phyloP scores from a whole-genome alignment of 2,797 vertebrate species.

The Xerus rutilus region DNA sequence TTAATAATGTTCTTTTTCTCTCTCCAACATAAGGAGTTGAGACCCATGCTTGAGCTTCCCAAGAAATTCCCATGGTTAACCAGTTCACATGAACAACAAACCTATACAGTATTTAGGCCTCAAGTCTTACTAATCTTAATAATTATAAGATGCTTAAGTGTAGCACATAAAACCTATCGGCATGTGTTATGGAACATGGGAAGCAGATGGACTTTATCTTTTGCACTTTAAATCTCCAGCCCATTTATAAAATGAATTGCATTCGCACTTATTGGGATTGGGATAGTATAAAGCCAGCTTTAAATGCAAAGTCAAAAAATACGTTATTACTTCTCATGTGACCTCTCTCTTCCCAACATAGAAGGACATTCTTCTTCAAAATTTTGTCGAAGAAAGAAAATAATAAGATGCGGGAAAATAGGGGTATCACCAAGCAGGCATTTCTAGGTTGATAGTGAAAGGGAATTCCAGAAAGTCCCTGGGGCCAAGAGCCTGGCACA shows the following conservation, averaged over 20 bases:
- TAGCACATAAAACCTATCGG: background rate
- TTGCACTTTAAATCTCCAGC: background rate
- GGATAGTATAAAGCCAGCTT: background rate
- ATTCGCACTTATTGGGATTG: background rate
- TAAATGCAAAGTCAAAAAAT: background rate
- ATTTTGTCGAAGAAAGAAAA: background rate
- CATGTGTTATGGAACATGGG: background rate
- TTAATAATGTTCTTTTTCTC: background rate
- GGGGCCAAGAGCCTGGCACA: accelerated
- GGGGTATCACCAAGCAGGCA: accelerated
- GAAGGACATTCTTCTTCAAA: background rate
- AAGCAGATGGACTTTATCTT: background rate
- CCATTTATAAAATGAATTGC: background rate
- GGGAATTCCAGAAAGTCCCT: too few species aligned
- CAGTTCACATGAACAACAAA: background rate
- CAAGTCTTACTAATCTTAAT: background rate
- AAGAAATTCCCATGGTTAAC: background rate
- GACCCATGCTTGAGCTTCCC: background rate
- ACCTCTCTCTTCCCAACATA: background rate
- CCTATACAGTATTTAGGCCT: background rate
- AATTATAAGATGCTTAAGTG: background rate
- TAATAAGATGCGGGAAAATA: background rate
- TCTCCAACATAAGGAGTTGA: background rate
- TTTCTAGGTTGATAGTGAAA: background rate
- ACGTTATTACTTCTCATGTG: background rate